A percentile compares a stretch with the other conserved stretches of the same genome.
These are phyloP conservation scores for Progne subis DNA, from an alignment of 2,113 vertebrate species.

Conservation along the genomic window DNA sequence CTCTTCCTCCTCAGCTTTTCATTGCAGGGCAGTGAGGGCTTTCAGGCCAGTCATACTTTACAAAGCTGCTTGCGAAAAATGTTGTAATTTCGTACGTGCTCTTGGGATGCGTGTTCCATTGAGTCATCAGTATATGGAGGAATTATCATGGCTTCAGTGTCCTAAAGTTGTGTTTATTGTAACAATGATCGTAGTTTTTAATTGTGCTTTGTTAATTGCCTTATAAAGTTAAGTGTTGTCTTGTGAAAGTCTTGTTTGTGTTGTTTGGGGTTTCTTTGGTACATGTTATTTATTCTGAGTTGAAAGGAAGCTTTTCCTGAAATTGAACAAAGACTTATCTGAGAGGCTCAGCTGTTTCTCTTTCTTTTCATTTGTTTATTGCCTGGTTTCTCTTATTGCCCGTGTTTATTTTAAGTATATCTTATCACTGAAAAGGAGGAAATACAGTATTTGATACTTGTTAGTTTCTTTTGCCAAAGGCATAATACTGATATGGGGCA, in stretches of 20 bases:
- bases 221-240: neutral
- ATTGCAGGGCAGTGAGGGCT: neutral
- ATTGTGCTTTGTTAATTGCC: neutral
- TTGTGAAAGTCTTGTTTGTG: neutral
- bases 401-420: neutral
- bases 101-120: neutral
- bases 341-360: neutral
- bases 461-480: neutral
- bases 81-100: fast-evolving
- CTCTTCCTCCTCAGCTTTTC: neutral
- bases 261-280: neutral
- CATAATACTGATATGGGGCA: neutral
- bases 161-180: neutral
- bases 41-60: neutral
- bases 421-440: neutral
- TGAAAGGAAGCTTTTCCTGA: neutral
- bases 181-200: neutral
- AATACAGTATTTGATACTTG: neutral
- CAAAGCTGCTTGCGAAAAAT: neutral
- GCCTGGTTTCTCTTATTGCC: neutral
- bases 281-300: neutral
- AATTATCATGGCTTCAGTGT: neutral
- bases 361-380: neutral
- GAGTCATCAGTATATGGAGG: neutral
- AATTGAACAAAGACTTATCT: neutral